These are phyloP conservation scores for Notechis scutatus DNA, from an alignment of 2,113 vertebrate genomes.

Conservation along the genomic window DNA sequence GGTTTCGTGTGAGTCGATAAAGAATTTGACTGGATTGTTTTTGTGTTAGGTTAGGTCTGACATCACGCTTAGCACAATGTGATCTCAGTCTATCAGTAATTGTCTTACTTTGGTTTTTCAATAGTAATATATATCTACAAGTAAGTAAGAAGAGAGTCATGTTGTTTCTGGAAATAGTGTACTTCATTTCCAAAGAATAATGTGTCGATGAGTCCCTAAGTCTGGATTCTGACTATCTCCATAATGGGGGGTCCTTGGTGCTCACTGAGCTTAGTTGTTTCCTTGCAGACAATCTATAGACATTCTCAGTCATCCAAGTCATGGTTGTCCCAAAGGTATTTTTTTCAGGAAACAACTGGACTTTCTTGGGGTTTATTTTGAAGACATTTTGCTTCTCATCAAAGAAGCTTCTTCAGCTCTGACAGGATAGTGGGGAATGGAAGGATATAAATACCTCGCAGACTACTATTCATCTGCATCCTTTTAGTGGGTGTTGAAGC, in stretches of 20 bases:
- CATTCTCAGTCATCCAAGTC: too few species aligned
- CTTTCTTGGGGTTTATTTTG: too few species aligned
- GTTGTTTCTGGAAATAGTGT: neutral
- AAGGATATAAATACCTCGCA: too few species aligned
- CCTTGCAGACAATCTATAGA: neutral
- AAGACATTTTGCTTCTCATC: too few species aligned
- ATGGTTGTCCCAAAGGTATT: too few species aligned
- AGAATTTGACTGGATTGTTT: neutral
- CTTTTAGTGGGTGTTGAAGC: too few species aligned
- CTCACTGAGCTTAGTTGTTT: neutral
- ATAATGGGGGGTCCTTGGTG: neutral
- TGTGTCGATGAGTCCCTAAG: neutral
- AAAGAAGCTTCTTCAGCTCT: too few species aligned
- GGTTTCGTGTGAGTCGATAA: neutral
- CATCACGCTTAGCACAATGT: neutral
- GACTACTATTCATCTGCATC: too few species aligned
- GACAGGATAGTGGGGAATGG: too few species aligned
- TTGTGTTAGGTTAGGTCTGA: neutral
- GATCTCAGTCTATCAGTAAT: neutral
- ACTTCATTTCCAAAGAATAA: neutral
- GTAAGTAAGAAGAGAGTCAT: neutral
- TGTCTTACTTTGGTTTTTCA: neutral
- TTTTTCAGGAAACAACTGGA: too few species aligned
- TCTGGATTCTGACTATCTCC: neutral
- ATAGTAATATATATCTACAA: neutral